phyloP scores from a whole-genome alignment of 2,797 vertebrate genomes.

The Rhinella marina region DNA sequence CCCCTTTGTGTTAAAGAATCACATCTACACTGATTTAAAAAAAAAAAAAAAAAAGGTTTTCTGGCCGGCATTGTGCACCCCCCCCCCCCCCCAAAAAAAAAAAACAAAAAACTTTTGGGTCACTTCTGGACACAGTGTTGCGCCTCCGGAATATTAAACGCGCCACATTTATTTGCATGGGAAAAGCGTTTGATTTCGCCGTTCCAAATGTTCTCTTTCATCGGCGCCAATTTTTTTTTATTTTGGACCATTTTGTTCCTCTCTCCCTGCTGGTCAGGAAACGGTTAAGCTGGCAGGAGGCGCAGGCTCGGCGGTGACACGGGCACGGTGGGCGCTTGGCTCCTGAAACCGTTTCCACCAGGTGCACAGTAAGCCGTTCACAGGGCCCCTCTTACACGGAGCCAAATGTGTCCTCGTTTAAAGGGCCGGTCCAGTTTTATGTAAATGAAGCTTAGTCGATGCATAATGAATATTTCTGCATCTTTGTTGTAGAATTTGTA shows the following conservation, averaged over 20 bases:
- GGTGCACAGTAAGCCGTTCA: background rate
- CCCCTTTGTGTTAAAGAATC: conserved; percentile 76
- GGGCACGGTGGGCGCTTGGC: background rate
- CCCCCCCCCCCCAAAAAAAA: conserved; percentile 68
- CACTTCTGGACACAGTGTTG: conserved; percentile 57
- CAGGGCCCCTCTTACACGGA: background rate
- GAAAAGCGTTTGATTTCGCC: conserved; percentile 7
- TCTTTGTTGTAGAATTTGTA: background rate
- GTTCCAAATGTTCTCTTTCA: background rate
- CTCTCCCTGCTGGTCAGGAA: background rate
- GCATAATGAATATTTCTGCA: background rate
- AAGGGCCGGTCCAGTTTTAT: background rate
- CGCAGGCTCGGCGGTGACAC: background rate
- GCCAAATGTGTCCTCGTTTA: background rate
- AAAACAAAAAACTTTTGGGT: conserved; percentile 36
- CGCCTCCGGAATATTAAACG: conserved; percentile 39
- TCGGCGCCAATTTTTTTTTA: background rate
- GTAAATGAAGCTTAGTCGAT: background rate
- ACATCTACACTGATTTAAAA: conserved; percentile 77
- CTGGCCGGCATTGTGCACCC: conserved; percentile 69
- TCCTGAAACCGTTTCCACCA: conserved; percentile 4
- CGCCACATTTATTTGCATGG: background rate
- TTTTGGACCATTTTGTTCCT: background rate
- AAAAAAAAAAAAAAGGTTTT: conserved; percentile 78
- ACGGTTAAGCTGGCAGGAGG: background rate